These are phyloP conservation scores for Chionodraco myersi DNA, from an alignment of 2,113 vertebrate genomes.

Conservation along the genomic window DNA sequence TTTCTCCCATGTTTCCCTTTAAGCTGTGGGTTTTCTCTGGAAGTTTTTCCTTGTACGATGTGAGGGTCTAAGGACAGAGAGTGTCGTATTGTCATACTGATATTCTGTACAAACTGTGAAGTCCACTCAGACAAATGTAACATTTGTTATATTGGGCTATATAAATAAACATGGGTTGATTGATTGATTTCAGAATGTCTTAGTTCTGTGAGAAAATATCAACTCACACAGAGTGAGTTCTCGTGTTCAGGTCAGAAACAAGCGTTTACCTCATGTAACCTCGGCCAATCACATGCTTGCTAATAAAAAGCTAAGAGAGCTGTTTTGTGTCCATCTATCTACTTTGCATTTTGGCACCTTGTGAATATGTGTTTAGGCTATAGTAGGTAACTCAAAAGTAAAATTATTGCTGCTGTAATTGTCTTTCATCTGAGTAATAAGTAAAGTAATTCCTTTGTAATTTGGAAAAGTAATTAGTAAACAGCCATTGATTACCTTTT, in stretches of 20 bases:
- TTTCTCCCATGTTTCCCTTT: too few species aligned
- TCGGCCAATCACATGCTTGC: not conserved
- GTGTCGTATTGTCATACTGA: too few species aligned
- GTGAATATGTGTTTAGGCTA: not conserved
- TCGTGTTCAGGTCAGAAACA: slow-evolving; percentile 14
- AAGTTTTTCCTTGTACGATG: too few species aligned
- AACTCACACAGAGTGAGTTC: not conserved
- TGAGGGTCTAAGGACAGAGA: too few species aligned
- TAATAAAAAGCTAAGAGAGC: slow-evolving; percentile 1
- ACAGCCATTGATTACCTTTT: slow-evolving; percentile 44
- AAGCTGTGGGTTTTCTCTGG: too few species aligned
- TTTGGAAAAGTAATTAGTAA: slow-evolving; percentile 49
- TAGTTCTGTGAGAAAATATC: slow-evolving; percentile 17
- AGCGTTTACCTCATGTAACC: slow-evolving; percentile 10
- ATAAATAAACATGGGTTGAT: too few species aligned
- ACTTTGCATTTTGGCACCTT: slow-evolving; percentile 2
- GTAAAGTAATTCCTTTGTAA: slow-evolving; percentile 30
- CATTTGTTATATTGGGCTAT: too few species aligned
- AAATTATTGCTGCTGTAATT: slow-evolving; percentile 28
- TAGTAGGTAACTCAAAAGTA: slow-evolving; percentile 27
- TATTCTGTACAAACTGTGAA: too few species aligned
- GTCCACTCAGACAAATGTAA: too few species aligned
- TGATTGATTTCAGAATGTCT: slow-evolving; percentile 13
- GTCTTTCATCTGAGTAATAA: slow-evolving; percentile 28
- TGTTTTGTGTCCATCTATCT: not conserved